These are phyloP conservation scores for Odontocolon sp. DNA, from an alignment of 2,888 invertebrate species.

Conservation along the genomic window DNA sequence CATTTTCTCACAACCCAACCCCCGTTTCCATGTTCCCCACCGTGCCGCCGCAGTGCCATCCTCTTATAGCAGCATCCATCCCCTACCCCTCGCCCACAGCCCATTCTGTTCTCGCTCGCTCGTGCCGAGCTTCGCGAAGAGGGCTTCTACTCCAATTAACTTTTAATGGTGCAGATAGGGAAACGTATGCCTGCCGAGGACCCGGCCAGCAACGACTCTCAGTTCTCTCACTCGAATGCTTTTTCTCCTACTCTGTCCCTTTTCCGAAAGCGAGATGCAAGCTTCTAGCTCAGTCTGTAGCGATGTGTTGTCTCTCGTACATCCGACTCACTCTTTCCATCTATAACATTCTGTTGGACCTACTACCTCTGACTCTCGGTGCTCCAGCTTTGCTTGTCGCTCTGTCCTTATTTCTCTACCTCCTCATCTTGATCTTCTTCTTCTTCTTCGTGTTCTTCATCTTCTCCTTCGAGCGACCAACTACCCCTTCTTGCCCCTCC, in stretches of 20 bases:
- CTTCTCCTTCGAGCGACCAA: slow-evolving; percentile 46
- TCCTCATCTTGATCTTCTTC: slow-evolving; percentile 53
- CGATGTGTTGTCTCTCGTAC: slow-evolving; percentile 48
- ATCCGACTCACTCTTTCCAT: slow-evolving; percentile 33
- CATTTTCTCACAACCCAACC: slow-evolving; percentile 65
- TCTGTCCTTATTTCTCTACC: slow-evolving; percentile 43
- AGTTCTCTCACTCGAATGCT: too few species aligned
- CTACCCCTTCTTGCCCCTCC: slow-evolving; percentile 9
- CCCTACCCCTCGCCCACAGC: slow-evolving; percentile 55
- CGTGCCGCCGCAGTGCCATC: slow-evolving; percentile 34
- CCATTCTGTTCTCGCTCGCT: slow-evolving; percentile 60
- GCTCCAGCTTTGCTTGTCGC: slow-evolving; percentile 37
- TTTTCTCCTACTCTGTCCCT: slow-evolving; percentile 5
- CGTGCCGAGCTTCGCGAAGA: slow-evolving; percentile 63
- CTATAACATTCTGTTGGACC: slow-evolving; percentile 42
- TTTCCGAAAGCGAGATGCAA: neutral
- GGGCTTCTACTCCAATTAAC: slow-evolving; percentile 76
- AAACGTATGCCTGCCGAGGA: slow-evolving; percentile 73
- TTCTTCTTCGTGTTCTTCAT: slow-evolving; percentile 47
- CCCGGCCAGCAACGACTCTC: slow-evolving; percentile 55
- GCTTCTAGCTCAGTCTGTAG: slow-evolving; percentile 8
- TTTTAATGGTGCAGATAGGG: slow-evolving; percentile 76
- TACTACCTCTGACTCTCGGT: slow-evolving; percentile 47
- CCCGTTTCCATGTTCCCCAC: slow-evolving; percentile 37
- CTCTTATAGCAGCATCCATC: slow-evolving; percentile 45